Conservation (phyloP, 2,113 vertebrate genomes). For the Bubo bubo region DNA sequence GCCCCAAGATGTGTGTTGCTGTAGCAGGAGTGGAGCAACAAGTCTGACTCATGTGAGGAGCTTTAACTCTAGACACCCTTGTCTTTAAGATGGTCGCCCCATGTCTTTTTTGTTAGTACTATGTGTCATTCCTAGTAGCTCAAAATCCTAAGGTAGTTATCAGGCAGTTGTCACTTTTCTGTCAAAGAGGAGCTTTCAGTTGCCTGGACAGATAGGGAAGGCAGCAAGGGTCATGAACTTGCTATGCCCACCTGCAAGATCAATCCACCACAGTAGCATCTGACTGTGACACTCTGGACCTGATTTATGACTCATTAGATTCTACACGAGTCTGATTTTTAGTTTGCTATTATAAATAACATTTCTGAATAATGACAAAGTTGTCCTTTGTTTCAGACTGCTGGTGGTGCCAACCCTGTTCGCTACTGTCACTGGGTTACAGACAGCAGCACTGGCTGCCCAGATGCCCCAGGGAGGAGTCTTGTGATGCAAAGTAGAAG, state of each 20-base stretch:
- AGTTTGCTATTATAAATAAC: background rate
- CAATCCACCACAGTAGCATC: rapidly evolving
- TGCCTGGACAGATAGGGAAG: background rate
- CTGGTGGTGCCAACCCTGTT: background rate
- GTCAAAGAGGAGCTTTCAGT: background rate
- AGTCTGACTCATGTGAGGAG: background rate
- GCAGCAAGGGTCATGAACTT: background rate
- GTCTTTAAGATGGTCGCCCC: background rate
- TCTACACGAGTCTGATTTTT: background rate
- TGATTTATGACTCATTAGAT: background rate
- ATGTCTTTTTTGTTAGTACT: background rate
- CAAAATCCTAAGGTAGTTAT: background rate
- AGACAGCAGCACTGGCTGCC: background rate
- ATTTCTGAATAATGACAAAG: background rate
- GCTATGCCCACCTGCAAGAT: background rate
- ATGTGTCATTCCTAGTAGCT: background rate
- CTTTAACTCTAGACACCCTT: background rate
- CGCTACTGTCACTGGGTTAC: background rate
- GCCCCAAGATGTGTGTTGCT: background rate
- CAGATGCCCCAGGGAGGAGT: background rate
- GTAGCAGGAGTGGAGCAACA: background rate
- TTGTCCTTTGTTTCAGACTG: background rate
- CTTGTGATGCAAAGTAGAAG: background rate
- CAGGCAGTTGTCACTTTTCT: background rate
- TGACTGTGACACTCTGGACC: background rate